Percentiles rank a stretch among this genome's conserved stretches.
Conservation (phyloP, 2,797 vertebrate genomes). For the Salarias fasciatus region DNA sequence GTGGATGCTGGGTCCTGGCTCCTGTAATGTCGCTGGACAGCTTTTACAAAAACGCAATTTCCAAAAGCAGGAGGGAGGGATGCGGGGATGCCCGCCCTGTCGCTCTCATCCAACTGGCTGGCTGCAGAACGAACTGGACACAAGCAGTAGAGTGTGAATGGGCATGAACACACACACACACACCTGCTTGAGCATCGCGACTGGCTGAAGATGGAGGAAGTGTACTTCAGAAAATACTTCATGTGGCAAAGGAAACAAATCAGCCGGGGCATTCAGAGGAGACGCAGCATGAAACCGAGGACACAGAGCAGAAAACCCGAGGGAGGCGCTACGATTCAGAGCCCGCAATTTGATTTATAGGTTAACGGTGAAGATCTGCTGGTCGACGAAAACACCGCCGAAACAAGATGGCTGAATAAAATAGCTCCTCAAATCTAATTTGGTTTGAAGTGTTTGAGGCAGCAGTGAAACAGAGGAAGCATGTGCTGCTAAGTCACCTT, state of each 20-base stretch:
- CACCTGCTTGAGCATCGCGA: slow-evolving; percentile 8
- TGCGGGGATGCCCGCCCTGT: slow-evolving; percentile 27
- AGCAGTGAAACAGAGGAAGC: no score
- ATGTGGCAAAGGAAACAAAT: background rate
- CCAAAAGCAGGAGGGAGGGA: slow-evolving; percentile 49
- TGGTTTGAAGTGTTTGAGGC: background rate
- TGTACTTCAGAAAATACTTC: slow-evolving; percentile 5
- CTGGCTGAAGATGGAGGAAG: slow-evolving; percentile 10
- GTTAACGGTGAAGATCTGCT: slow-evolving; percentile 6
- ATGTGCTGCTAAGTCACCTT: no score
- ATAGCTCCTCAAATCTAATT: background rate
- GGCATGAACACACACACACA: slow-evolving; percentile 3
- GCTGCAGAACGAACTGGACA: slow-evolving; percentile 43
- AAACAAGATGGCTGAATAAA: background rate
- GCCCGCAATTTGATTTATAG: slow-evolving; percentile 3
- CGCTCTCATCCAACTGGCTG: slow-evolving; percentile 44
- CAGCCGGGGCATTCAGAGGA: background rate
- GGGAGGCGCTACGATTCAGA: background rate
- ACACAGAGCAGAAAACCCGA: no score
- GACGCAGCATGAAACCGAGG: background rate
- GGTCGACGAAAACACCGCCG: background rate
- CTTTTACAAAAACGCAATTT: slow-evolving; percentile 75
- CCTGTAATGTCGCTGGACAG: slow-evolving; percentile 69
- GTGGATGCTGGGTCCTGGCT: slow-evolving; percentile 46
- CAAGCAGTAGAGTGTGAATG: slow-evolving; percentile 16